Evolutionary conservation across 2,888 invertebrate species (phyloP), one percentile per base, ranked within the genome.

Genomic region (Tyria jacobaeae): DNA sequence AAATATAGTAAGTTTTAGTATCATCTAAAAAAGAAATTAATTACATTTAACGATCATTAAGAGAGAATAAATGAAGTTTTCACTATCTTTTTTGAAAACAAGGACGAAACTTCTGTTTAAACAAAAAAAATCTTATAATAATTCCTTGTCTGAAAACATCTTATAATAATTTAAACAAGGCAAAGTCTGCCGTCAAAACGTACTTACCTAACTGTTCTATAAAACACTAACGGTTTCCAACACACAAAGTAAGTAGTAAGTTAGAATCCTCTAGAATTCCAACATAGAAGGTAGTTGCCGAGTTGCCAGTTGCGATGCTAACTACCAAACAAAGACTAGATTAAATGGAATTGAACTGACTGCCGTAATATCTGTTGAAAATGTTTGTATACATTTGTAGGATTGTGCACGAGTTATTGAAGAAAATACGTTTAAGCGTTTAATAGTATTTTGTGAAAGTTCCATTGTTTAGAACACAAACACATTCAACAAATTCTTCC

Each of bases 271-370:
- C 57, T 68, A 48, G 61, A 66, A 72, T 75, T 60, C 62, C 62
- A 41, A 57, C 66, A 25, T 52, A 25, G 31, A 58, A 56, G 59
- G 27, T 57, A 60, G 70, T 66, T 64, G 50, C 53, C 39, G 57
- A 65, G 67, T 68, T 71, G 65, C 58, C 75, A 57, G 67, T 70
- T 71, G 48, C 66, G 62, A 60, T 57, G 47, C 68, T 75, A 76
- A 80, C 73, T 75, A 72, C 65, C 66, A 70, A 73, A 81, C 78
- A 76, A 80, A 75, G 72, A 66, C 63, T 39, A 57, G 68, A 78
- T 76, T 77, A 71, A 72, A 73, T 75, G 55, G 66, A 66, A 68
- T 64, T 68, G 65, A 53, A 57, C 31, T 9, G 24, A 44, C 27
- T 53, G 61, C 39, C 34, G 48, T 62, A 65, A 60, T 60, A 63